Evolutionary conservation across 64 coral and sea anemone genomes (phyloP).

Genomic region (Anthopleura sola): DNA sequence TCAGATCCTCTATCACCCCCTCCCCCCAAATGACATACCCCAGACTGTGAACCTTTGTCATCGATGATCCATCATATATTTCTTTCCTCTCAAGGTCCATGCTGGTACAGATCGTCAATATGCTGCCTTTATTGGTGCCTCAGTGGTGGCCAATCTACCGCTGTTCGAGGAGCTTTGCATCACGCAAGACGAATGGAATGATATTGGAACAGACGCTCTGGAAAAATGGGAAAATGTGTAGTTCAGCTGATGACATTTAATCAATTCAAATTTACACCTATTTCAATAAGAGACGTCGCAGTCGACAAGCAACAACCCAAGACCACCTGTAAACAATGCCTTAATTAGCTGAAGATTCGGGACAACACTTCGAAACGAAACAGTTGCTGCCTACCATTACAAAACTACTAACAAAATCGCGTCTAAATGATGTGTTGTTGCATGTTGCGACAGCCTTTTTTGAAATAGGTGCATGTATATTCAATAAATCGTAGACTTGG

Average conservation of each 20-base stretch:
- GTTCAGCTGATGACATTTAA: not conserved
- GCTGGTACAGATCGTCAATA: constrained; percentile 70
- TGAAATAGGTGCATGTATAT: too few species aligned
- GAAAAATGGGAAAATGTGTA: constrained; percentile 71
- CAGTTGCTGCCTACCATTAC: too few species aligned
- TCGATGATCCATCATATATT: not conserved
- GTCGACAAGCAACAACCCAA: too few species aligned
- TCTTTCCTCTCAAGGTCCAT: constrained; percentile 48
- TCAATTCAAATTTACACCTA: not conserved
- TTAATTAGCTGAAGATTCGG: too few species aligned
- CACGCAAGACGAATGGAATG: constrained; percentile 73
- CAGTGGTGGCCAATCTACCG: constrained; percentile 81
- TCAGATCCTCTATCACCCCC: too few species aligned
- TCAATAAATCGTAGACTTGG: too few species aligned
- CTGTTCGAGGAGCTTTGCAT: constrained; percentile 75
- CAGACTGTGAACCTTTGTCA: not conserved
- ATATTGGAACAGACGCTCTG: constrained; percentile 59
- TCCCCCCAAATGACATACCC: too few species aligned
- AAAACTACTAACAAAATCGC: too few species aligned
- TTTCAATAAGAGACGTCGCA: not conserved
- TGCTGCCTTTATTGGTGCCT: constrained; percentile 77
- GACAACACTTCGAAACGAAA: too few species aligned
- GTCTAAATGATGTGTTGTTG: too few species aligned
- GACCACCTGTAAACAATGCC: too few species aligned
- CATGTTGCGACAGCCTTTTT: too few species aligned